These are phyloP conservation scores for Lepus europaeus DNA, from an alignment of 2,113 vertebrate species.

Conservation along the genomic window DNA sequence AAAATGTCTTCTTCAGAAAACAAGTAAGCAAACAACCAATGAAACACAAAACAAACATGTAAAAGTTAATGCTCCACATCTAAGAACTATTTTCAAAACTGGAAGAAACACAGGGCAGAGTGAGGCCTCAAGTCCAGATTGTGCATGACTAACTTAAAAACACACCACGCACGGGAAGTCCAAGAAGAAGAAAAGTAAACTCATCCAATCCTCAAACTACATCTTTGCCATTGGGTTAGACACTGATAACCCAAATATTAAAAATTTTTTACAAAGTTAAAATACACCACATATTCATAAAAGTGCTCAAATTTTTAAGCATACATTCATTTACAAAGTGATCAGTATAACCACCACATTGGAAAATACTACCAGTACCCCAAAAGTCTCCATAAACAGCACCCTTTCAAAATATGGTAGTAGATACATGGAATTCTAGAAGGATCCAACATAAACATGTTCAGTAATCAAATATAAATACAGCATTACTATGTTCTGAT, in stretches of 20 bases:
- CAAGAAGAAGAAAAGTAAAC: not conserved
- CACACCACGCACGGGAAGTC: not conserved
- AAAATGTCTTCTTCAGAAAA: not conserved
- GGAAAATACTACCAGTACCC: not conserved
- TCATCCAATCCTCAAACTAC: not conserved
- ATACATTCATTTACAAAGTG: not conserved
- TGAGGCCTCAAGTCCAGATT: not conserved
- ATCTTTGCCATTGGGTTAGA: not conserved
- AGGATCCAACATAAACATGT: not conserved
- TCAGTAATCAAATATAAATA: conserved; percentile 13
- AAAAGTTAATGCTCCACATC: not conserved
- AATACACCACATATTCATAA: not conserved
- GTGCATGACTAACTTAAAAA: not conserved
- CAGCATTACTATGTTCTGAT: not conserved
- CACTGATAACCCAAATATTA: not conserved
- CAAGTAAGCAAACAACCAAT: too few relatives aligned
- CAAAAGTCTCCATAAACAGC: not conserved
- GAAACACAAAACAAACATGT: not conserved
- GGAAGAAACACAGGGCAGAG: not conserved
- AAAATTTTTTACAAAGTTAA: not conserved
- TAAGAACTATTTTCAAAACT: not conserved
- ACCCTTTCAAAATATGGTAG: not conserved
- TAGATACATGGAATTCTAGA: not conserved
- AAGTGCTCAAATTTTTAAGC: not conserved
- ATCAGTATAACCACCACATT: not conserved